These are phyloP conservation scores for Oscheius onirici DNA, from an alignment of 2,888 invertebrate species.

Conservation along the genomic window DNA sequence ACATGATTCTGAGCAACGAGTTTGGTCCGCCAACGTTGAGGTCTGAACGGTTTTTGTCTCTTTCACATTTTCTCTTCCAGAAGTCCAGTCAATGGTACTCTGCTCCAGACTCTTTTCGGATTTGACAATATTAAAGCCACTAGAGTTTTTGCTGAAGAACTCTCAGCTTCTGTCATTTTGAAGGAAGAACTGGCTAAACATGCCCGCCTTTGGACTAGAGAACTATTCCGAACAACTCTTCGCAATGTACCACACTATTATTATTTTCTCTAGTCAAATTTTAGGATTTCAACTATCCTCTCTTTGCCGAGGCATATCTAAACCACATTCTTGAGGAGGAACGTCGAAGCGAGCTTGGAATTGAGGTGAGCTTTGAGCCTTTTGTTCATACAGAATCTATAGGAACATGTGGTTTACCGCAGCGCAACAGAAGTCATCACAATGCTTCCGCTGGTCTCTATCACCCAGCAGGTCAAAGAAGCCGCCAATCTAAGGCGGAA, in stretches of 20 bases:
- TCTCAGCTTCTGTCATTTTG: conserved; percentile 84
- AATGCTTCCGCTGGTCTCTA: conserved; percentile 85
- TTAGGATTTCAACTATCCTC: conserved; percentile 80
- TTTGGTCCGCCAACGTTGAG: conserved; percentile 27
- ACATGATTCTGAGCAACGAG: conserved; percentile 26
- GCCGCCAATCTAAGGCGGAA: conserved; percentile 72
- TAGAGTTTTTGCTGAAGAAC: conserved; percentile 72
- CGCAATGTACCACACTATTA: conserved; percentile 76
- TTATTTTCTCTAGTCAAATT: not conserved
- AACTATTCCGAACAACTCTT: conserved; percentile 83
- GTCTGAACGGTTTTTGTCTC: not conserved
- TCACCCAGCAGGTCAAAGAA: conserved; percentile 82
- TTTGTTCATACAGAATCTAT: conserved; percentile 74
- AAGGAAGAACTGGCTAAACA: conserved; percentile 90
- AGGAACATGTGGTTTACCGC: conserved; percentile 81
- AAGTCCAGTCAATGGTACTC: conserved; percentile 15
- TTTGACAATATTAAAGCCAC: conserved; percentile 21
- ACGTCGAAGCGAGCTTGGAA: conserved; percentile 15
- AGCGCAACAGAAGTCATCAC: conserved; percentile 86
- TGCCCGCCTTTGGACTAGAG: conserved; percentile 85
- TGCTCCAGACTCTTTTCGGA: conserved; percentile 21
- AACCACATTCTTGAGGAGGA: conserved; percentile 20
- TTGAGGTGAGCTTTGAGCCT: conserved; percentile 18
- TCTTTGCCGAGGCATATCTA: conserved; percentile 81
- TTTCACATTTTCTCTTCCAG: not conserved